A percentile compares a stretch with the other conserved stretches of the same genome.
phyloP scores from a whole-genome alignment of 2,113 vertebrate genomes.

The Ciconia stormi region DNA sequence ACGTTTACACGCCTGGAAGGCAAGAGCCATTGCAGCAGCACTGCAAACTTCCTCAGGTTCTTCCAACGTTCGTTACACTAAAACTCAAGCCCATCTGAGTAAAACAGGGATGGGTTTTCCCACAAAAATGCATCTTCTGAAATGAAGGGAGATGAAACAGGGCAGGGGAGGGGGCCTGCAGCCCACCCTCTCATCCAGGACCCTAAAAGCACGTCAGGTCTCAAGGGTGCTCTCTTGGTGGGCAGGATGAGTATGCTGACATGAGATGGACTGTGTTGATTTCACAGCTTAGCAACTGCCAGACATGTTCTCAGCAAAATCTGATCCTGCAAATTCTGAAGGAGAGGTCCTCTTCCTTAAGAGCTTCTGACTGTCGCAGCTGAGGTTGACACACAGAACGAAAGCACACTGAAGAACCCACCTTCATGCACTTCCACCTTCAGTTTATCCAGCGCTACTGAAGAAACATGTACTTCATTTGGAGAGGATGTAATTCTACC shows the following conservation, averaged over 20 bases:
- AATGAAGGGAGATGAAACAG: not conserved
- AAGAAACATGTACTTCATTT: not conserved
- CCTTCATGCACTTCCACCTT: not conserved
- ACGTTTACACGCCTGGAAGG: fast-evolving
- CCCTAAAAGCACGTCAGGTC: not conserved
- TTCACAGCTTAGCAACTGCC: not conserved
- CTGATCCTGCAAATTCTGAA: not conserved
- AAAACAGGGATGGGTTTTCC: not conserved
- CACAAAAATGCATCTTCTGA: not conserved
- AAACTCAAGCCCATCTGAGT: not conserved
- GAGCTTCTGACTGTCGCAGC: not conserved
- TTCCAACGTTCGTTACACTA: fast-evolving
- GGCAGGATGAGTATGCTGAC: not conserved
- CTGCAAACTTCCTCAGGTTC: not conserved
- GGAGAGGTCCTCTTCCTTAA: not conserved
- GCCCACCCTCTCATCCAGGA: not conserved
- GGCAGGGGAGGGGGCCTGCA: not conserved
- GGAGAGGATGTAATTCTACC: not conserved
- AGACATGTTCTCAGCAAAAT: not conserved
- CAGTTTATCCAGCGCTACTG: not conserved
- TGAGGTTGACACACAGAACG: not conserved
- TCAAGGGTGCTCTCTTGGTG: not conserved
- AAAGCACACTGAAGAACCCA: not conserved
- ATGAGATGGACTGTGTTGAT: not conserved
- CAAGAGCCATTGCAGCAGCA: not conserved